Base-by-base conservation (phyloP, 1,140 invertebrate species). In the Onthophagus taurus region DNA sequence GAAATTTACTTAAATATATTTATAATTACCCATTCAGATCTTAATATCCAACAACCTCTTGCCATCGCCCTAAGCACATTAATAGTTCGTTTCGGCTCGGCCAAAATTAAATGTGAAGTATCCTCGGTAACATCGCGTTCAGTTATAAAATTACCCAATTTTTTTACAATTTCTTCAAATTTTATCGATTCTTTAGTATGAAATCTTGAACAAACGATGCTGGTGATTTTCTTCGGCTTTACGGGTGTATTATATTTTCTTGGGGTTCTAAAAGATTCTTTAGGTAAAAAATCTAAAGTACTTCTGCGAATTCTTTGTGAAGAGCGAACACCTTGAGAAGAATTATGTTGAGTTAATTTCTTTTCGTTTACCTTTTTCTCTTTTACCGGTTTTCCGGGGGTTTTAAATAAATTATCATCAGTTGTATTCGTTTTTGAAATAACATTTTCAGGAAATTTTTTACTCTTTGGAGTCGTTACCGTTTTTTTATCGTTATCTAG, bases 41-140 rank as follows among this genome's bases (percentile, higher is more conserved):
- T 63, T 2, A 77, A 41, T 42, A 77, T 70, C 72, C 72, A 76
- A 45, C 71, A 70, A 2, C 74, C 74, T 30, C 70, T 60, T 45
- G 67, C 63, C 2, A 76, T 53, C 2, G 66, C 75, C 47, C 68
- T 66, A 41, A 76, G 47, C 14, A 76, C 49, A 55, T 77, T 77
- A 8, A 76, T 46, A 0, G 75, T 76, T 21, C 74, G 61, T 19
- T 66, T 65, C 4, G 68, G 48, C 33, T 68, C 68, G 13, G 66
- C 61, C 44, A 63, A 65, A 2, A 77, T 61, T 37, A 77, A 50
- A 54, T 76, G 74, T 19, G 72, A 75, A 3, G 73, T 76, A 17
- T 57, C 62, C 16, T 55, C 55, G 31, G 55, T 68, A 7, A 75
- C 72, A 21, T 57, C 64, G 18, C 64, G 55, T 55, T 72, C 70